Evolutionary conservation across 1,140 invertebrate species (phyloP).

Genomic region (Wasmannia auropunctata): DNA sequence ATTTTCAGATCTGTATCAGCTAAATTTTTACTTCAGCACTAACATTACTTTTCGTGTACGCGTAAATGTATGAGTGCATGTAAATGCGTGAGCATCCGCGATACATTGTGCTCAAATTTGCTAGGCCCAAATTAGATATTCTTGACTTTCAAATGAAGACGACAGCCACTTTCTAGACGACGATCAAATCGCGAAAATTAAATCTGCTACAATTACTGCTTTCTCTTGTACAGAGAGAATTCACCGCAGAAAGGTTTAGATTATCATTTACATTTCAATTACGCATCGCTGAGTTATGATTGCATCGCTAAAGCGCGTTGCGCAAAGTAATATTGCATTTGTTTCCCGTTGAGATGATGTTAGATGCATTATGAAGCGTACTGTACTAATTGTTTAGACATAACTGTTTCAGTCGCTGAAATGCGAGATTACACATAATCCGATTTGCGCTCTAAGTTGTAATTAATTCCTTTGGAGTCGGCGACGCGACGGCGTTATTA

Average conservation of each 20-base stretch:
- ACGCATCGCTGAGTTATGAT: neutral
- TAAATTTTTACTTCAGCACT: no score
- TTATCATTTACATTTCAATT: slow-evolving; percentile 7
- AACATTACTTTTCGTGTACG: no score
- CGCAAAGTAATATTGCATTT: neutral
- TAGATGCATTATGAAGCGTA: slow-evolving; percentile 4
- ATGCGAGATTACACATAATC: slow-evolving; percentile 20
- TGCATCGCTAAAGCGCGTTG: neutral
- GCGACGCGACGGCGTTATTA: slow-evolving; percentile 35
- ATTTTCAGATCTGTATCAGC: no score
- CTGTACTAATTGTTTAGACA: slow-evolving; percentile 33
- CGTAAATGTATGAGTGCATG: no score
- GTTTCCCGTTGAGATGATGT: neutral
- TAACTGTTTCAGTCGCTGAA: slow-evolving; percentile 10
- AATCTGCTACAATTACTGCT: no score
- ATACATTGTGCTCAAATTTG: no score
- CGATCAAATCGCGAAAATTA: neutral
- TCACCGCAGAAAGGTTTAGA: neutral
- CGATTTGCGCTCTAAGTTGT: slow-evolving; percentile 39
- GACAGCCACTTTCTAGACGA: no score
- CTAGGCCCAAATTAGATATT: no score
- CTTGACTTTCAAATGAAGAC: neutral
- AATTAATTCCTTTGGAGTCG: slow-evolving; percentile 54
- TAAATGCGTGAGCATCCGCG: no score
- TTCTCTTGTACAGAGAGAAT: neutral